These are phyloP conservation scores for Pachydiplax longipennis DNA, from an alignment of 2,888 invertebrate genomes.

Conservation along the genomic window DNA sequence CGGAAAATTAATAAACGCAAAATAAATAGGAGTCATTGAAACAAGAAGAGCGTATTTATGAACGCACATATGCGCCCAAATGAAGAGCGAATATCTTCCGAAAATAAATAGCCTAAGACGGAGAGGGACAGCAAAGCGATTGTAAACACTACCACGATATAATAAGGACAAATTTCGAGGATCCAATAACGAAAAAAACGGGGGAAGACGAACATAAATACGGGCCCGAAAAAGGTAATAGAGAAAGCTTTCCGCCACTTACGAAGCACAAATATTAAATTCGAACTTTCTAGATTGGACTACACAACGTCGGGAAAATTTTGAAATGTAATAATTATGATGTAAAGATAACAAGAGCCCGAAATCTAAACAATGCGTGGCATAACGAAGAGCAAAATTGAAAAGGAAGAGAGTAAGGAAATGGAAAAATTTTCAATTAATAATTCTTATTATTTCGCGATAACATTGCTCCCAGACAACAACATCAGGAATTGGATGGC, in stretches of 20 bases:
- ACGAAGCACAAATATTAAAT: neutral
- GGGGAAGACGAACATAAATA: neutral
- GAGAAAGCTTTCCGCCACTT: neutral
- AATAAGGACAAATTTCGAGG: neutral
- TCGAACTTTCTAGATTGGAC: neutral
- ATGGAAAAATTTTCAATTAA: slow-evolving; percentile 32
- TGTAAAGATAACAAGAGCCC: slow-evolving; percentile 6
- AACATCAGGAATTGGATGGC: neutral
- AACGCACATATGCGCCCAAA: neutral
- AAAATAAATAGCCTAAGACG: neutral
- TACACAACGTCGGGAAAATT: neutral
- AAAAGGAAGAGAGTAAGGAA: neutral
- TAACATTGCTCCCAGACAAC: neutral
- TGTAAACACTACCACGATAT: neutral
- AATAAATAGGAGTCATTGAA: neutral
- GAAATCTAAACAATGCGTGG: neutral
- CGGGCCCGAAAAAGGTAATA: neutral
- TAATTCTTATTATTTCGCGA: slow-evolving; percentile 20
- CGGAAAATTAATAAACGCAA: neutral
- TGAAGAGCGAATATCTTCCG: neutral
- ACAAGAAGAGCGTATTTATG: neutral
- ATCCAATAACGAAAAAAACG: neutral
- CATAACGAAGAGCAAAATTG: neutral
- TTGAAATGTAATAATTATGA: slow-evolving; percentile 29
- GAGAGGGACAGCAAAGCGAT: neutral